Base-by-base conservation (phyloP, 2,797 vertebrate species). In the Ctenopoma kingsleyae region DNA sequence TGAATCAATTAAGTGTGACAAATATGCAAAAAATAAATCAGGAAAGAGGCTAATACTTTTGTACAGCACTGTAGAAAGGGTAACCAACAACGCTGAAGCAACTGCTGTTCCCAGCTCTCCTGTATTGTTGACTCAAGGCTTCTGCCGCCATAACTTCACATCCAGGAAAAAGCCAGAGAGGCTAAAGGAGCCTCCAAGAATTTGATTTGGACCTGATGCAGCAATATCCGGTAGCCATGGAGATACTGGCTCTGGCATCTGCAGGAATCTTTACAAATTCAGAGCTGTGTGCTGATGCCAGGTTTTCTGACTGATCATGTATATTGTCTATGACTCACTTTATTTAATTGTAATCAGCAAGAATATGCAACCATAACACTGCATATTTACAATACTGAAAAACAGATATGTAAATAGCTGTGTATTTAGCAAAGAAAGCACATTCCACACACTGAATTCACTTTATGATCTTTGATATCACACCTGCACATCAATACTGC, bases 221-320 rank as follows among this genome's bases (percentile, higher is more conserved):
- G 80, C 83, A 88, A 88, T 87, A 88, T 91, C 84, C 44, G 43
- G 84, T 76, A 81, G 74, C 84, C 82, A 79, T 85, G 80, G 81
- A 82, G 82, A 88, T 72, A 78, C 60, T 16, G 60, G 71, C 78
- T 62, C 58, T 59, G 78, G 76, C 73, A 41, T 83, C 76, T 67
- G 64, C 74, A 58, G 75, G 55, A 80, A 83, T 80, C 76, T 63
- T 72, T 69, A 44, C 71, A 82, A 56, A 81, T 71, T 86, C 32
- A 19, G 13, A 67, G 54, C 30, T 50, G 43, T 48, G 70, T 49
- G 46, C 59, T 49, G 22, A 57, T 2, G 54, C 60, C 67, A 76
- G 56, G 59, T 73, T 78, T 60, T 78, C 46, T 53, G 55, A 64
- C 62, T 61, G 61, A 74, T 79, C 25, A 47, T 16, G 40, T 44